A percentile compares a stretch with the other conserved stretches of the same genome.
phyloP scores from a whole-genome alignment of 2,888 invertebrate genomes.

The Callinectes sapidus region DNA sequence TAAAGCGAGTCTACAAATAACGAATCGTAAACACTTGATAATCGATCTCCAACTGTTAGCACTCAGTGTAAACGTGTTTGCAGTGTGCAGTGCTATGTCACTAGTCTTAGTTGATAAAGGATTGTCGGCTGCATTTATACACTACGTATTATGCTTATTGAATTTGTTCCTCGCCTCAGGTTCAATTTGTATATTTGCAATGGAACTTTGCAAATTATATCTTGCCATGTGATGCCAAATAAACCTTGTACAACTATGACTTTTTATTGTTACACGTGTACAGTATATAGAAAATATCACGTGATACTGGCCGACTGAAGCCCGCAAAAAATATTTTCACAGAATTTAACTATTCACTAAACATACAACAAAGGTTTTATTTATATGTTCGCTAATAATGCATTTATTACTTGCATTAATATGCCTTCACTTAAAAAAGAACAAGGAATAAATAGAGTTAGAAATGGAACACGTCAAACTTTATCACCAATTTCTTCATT shows the following conservation, averaged over 20 bases:
- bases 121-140: background rate
- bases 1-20: slow-evolving; percentile 4
- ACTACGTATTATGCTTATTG: no score
- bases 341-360: no score
- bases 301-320: no score
- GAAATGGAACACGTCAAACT: no score
- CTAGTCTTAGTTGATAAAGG: background rate
- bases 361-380: no score
- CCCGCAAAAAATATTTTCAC: no score
- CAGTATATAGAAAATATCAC: background rate
- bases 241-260: background rate
- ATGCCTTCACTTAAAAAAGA: no score
- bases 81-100: background rate
- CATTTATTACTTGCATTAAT: no score
- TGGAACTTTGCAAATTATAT: background rate
- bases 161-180: background rate
- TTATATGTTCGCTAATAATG: no score
- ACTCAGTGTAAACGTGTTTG: background rate
- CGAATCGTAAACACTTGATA: background rate
- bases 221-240: background rate
- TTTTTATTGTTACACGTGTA: background rate
- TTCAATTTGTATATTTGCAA: background rate
- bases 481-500: no score
- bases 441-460: no score
- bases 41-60: background rate